Base-by-base conservation (phyloP, 2,113 vertebrate species). In the Coptodon bakossiorum region DNA sequence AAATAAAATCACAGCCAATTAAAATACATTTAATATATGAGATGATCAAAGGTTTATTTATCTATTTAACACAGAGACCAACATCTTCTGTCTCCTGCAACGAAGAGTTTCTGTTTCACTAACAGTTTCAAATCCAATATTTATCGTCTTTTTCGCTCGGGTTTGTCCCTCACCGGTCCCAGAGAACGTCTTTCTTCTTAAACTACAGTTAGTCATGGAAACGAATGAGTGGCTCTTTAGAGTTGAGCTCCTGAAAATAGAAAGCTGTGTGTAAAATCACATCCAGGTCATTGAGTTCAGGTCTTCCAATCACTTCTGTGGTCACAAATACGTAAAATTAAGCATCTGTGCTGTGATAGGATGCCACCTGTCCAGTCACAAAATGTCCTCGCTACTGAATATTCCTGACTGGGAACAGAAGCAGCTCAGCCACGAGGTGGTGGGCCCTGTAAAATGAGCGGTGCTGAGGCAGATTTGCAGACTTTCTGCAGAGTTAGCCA, bases 251-350 rank as follows among this genome's bases (percentile, higher is more conserved):
- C 48, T 4, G 14, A 50, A 50, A 3, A 17, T 50, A 50, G 17
- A 9, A 50, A 7, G 48, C 48, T 50, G 16, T 19, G 16, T 50
- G 48, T 50, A 50, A 50, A 50, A 50, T 50, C 0, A 1, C 48
- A 53, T n/a, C 50, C 50, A 53, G 8, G 19, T 53, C 50, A n/a
- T 0, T 53, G 19, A 53, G n/a, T 0, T n/a, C 50, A n/a, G 50
- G 19, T 53, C 19, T 53, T 53, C 52, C 52, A 53, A n/a, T 22
- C 52, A 53, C 52, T 22, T 22, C 6, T 9, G 22, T 0, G 52
- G 19, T n/a, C 9, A 22, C 52, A 53, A 22, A n/a, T 22, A 53
- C 5, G 3, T 53, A 0, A 22, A 53, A 22, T 53, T n/a, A 53
- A 53, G 52, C 52, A 53, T 53, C 52, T 53, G 52, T n/a, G 9